Percentiles rank a stretch among this genome's conserved stretches.
Conservation (phyloP, 2,888 invertebrate genomes). For the Caenorhabditis auriculariae region DNA sequence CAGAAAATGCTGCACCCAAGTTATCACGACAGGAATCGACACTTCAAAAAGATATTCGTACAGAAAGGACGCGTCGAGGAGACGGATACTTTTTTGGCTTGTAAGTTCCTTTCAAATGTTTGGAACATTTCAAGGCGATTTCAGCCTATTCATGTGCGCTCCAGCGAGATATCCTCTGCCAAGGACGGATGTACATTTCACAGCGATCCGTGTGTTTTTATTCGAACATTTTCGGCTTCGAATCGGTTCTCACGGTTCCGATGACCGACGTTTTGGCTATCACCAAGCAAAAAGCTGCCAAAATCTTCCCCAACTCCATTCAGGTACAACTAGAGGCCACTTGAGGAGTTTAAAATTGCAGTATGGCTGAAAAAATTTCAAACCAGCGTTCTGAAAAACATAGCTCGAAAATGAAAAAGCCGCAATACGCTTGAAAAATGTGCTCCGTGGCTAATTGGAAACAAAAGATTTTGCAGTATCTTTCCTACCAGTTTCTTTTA, state of each 20-base stretch:
- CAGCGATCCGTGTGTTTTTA: conserved; percentile 94
- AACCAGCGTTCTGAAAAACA: not conserved
- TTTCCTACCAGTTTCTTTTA: not conserved
- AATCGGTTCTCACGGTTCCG: conserved; percentile 72
- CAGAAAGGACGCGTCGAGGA: conserved; percentile 30
- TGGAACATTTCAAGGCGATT: conserved; percentile 50
- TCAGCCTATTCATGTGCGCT: conserved; percentile 94
- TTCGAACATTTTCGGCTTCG: conserved; percentile 85
- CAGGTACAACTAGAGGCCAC: conserved; percentile 66
- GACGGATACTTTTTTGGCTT: conserved; percentile 36
- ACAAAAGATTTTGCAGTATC: no score
- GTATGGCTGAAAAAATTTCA: not conserved
- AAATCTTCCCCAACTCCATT: conserved; percentile 93
- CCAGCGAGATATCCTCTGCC: conserved; percentile 91
- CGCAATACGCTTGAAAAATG: not conserved
- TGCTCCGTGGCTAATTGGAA: no score
- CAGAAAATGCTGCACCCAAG: conserved; percentile 39
- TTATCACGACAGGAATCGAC: conserved; percentile 38
- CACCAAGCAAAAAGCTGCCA: conserved; percentile 86
- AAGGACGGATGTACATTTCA: conserved; percentile 91
- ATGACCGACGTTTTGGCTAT: conserved; percentile 90
- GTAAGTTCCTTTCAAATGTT: conserved; percentile 15
- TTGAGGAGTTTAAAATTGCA: not conserved
- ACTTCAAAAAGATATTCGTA: conserved; percentile 40
- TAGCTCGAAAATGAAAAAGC: not conserved